These are phyloP conservation scores for Andrena haemorrhoa DNA, from an alignment of 2,888 invertebrate species.

Conservation along the genomic window DNA sequence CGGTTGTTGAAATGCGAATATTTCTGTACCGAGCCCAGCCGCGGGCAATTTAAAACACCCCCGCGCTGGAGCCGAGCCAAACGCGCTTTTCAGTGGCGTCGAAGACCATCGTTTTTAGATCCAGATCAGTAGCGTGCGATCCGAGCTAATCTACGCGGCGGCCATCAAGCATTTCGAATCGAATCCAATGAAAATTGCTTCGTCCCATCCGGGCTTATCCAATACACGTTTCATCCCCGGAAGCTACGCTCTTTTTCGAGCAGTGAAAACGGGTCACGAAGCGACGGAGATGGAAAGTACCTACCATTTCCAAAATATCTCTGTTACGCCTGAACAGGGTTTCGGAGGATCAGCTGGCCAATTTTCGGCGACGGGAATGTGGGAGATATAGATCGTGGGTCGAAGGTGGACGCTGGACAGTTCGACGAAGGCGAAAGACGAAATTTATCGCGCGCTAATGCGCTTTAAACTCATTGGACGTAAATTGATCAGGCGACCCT, in stretches of 20 bases:
- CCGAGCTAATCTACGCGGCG: neutral
- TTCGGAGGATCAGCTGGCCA: neutral
- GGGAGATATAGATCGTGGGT: conserved; percentile 25
- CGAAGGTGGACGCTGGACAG: conserved; percentile 18
- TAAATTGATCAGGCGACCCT: conserved; percentile 59
- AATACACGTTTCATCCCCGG: neutral
- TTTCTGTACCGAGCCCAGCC: neutral
- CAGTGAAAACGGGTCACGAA: neutral
- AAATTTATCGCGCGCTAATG: conserved; percentile 61
- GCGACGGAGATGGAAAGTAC: neutral
- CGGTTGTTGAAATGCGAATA: neutral
- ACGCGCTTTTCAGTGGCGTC: conserved; percentile 4
- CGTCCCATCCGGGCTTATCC: neutral
- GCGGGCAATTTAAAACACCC: conserved; percentile 1
- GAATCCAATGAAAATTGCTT: conserved; percentile 1
- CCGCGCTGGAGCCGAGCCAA: conserved; percentile 5
- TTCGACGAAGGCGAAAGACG: conserved; percentile 24
- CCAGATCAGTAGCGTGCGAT: neutral
- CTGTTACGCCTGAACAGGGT: neutral
- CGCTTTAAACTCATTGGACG: conserved; percentile 64
- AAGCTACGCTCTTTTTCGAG: too few species aligned
- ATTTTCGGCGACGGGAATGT: neutral
- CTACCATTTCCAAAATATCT: neutral
- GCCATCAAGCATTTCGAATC: conserved; percentile 5
- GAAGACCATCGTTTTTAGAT: conserved; percentile 17